Evolutionary conservation across 2,797 vertebrate species (phyloP), one percentile per base, ranked within the genome.

Genomic region (Eupleurogrammus muticus): DNA sequence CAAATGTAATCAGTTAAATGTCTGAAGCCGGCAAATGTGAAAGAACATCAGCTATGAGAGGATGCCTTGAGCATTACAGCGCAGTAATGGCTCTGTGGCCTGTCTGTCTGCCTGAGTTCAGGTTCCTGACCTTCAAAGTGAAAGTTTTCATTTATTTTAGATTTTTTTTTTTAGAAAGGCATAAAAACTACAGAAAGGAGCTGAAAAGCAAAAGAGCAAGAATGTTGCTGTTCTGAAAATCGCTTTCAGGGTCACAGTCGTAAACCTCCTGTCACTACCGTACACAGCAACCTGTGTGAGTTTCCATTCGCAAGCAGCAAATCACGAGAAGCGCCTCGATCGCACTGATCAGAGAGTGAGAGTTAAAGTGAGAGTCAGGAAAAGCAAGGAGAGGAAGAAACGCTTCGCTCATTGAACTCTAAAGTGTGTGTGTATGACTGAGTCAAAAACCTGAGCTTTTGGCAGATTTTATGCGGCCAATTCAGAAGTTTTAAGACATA

Each of bases 1-100:
- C 52, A 78, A 89, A 77, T 79, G 72, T 70, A 82, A 85, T 87
- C 71, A 79, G 63, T 78, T 83, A 74, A 73, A 80, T 76, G 79
- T 81, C 70, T 70, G 71, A 66, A 74, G 67, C 75, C 24, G 1
- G 66, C 11, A 0, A 73, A 80, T 64, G 70, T 54, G 64, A 61
- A 62, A 63, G 53, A 71, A 61, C 70, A 82, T 85, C 73, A 59
- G 56, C 63, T 76, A 48, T 75, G 67, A 64, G 62, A 61, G 40
- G 58, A 35, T 53, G 70, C 61, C 34, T 36, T 17, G 38, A 71
- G 81, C 8, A 2, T 35, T 47, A 5, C 4, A 3, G 42, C 3
- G 34, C 20, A 64, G 65, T 73, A 76, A 75, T 75, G 48, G 62
- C 44, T 73, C 52, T 52, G n/a, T 35, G 56, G 75, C 69, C 69